Conservation (phyloP, 1,140 invertebrate genomes). For the Steinernema feltiae region DNA sequence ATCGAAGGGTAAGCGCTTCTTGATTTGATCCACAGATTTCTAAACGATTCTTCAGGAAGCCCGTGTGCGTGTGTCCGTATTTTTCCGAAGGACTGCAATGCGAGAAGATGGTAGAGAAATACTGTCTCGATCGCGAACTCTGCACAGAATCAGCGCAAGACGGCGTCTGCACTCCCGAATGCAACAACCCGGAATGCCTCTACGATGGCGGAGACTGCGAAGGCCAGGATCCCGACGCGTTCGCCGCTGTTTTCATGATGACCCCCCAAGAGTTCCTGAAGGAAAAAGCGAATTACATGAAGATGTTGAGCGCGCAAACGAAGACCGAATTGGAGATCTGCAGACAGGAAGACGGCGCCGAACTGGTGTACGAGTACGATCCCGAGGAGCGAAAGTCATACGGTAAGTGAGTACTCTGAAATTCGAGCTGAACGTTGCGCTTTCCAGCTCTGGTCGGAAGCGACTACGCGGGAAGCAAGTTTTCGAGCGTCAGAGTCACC, state of each 20-base stretch:
- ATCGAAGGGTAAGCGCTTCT: background rate
- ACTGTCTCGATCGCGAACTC: background rate
- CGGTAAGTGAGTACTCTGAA: no score
- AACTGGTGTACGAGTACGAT: background rate
- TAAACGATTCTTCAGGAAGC: background rate
- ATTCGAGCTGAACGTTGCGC: no score
- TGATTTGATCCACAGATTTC: background rate
- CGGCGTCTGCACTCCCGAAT: background rate
- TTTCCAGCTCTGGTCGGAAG: no score
- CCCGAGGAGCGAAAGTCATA: background rate
- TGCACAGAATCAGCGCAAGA: background rate
- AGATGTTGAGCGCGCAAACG: background rate
- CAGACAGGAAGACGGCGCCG: background rate
- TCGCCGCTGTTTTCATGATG: background rate
- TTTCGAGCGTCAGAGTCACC: no score
- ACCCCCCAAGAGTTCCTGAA: background rate
- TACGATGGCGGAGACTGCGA: background rate
- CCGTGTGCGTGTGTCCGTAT: background rate
- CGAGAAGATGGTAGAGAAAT: background rate
- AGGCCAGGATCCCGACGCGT: background rate
- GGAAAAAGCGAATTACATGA: background rate
- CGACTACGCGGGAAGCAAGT: no score
- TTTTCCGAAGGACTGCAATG: background rate
- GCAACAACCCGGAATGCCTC: background rate
- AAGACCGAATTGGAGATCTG: background rate